Percentiles rank a stretch among this genome's conserved stretches.
Evolutionary conservation across 1,140 invertebrate genomes (phyloP).

Genomic region (Grapholita molesta): DNA sequence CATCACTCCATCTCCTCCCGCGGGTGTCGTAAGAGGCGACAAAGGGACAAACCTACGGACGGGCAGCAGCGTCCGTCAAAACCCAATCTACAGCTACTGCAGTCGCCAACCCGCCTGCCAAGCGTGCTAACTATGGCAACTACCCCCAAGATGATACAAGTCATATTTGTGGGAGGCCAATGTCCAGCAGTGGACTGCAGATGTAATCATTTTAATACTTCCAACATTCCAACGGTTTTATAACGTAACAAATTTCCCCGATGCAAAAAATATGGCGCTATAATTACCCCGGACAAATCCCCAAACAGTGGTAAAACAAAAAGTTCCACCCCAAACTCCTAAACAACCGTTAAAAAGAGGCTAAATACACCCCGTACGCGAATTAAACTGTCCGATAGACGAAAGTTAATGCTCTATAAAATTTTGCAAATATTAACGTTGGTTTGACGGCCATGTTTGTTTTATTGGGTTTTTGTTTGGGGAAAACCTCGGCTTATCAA

Average conservation of each 20-base stretch:
- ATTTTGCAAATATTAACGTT: constrained; percentile 14
- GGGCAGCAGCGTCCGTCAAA: too few relatives aligned
- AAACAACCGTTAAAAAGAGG: constrained; percentile 11
- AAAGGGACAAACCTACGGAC: too few relatives aligned
- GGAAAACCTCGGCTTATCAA: too few relatives aligned
- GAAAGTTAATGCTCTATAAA: constrained; percentile 10
- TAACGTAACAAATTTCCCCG: neutral
- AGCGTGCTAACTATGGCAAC: too few relatives aligned
- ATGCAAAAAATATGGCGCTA: constrained; percentile 4
- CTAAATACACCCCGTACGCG: neutral
- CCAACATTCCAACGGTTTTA: neutral
- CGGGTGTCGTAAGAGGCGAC: too few relatives aligned
- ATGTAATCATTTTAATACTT: too few relatives aligned
- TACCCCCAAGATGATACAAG: too few relatives aligned
- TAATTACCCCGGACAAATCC: neutral
- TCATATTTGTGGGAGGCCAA: too few relatives aligned
- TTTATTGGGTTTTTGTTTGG: constrained; percentile 10
- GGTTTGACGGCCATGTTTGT: neutral
- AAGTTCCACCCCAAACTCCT: neutral
- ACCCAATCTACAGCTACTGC: too few relatives aligned
- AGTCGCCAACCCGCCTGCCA: too few relatives aligned
- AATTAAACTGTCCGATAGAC: constrained; percentile 1
- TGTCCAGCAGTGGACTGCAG: too few relatives aligned
- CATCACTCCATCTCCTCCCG: too few relatives aligned
- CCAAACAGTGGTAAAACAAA: neutral